A percentile compares a stretch with the other conserved stretches of the same genome.
These are phyloP conservation scores for Eupristina koningsbergeri DNA, from an alignment of 1,140 invertebrate genomes.

Conservation along the genomic window DNA sequence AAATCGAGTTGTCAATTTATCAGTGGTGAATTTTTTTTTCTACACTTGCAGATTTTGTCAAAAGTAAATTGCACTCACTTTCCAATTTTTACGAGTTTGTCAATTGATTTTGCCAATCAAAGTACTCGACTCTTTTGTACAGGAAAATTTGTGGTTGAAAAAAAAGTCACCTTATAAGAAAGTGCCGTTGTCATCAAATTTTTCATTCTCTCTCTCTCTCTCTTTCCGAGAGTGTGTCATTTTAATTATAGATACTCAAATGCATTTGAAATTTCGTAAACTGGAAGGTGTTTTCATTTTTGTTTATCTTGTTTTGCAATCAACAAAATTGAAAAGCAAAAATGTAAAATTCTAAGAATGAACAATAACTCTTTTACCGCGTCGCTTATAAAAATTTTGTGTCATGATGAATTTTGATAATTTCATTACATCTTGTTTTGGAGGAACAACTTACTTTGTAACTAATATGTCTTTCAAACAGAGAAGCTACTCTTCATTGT, in stretches of 20 bases:
- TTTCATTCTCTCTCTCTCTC: neutral
- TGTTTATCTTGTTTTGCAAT: conserved; percentile 24
- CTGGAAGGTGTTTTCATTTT: conserved; percentile 16
- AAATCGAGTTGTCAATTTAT: neutral
- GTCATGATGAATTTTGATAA: conserved; percentile 22
- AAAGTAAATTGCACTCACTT: neutral
- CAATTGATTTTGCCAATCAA: too few relatives aligned
- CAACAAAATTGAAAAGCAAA: conserved; percentile 44
- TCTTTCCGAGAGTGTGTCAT: too few relatives aligned
- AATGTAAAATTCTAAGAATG: neutral
- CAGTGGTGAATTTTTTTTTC: conserved; percentile 2
- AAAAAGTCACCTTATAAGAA: too few relatives aligned
- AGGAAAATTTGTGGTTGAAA: too few relatives aligned
- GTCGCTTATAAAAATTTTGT: conserved; percentile 34
- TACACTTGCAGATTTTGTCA: neutral
- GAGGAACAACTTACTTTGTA: conserved; percentile 35
- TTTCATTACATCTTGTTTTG: conserved; percentile 4
- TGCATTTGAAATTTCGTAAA: neutral
- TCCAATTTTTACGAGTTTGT: too few relatives aligned
- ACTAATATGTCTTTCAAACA: conserved; percentile 20
- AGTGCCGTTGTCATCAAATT: too few relatives aligned
- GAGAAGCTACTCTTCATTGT: neutral
- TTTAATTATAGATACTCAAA: too few relatives aligned
- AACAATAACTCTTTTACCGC: conserved; percentile 24
- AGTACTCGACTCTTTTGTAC: too few relatives aligned